These are phyloP conservation scores for Pipistrellus nathusii DNA, from an alignment of 2,797 vertebrate genomes.

Conservation along the genomic window DNA sequence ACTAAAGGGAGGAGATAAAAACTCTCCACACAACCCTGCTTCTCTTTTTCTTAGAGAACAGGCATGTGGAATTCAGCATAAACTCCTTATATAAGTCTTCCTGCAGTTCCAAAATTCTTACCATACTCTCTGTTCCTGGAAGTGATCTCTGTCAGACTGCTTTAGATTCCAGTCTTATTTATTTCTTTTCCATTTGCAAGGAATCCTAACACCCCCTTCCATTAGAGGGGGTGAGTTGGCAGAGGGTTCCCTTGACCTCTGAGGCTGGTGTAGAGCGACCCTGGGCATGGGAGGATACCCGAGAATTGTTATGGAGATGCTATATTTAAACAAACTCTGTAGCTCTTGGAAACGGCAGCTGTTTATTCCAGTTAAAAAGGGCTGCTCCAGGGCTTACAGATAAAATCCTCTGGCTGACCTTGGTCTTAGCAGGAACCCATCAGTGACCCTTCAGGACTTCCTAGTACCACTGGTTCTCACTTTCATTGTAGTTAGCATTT, in stretches of 20 bases:
- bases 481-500: background rate
- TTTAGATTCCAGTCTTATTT: slow-evolving; percentile 11
- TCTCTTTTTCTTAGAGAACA: background rate
- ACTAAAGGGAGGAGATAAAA: background rate
- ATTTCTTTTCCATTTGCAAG: background rate
- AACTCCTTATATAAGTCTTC: background rate
- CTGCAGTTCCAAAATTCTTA: background rate
- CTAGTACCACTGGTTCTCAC: background rate
- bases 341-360: slow-evolving; percentile 14
- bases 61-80: background rate
- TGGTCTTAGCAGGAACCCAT: background rate
- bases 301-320: background rate
- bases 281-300: background rate
- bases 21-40: background rate
- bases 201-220: background rate
- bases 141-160: background rate
- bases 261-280: background rate
- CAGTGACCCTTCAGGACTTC: background rate
- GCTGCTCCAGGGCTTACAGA: background rate
- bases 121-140: background rate
- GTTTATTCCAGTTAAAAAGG: background rate
- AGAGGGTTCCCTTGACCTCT: slow-evolving; percentile 10
- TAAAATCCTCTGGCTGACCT: background rate
- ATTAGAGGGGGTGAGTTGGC: background rate
- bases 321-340: background rate